Evolutionary conservation across 2,797 vertebrate genomes (phyloP).

Genomic region (Darevskia nairensis): DNA sequence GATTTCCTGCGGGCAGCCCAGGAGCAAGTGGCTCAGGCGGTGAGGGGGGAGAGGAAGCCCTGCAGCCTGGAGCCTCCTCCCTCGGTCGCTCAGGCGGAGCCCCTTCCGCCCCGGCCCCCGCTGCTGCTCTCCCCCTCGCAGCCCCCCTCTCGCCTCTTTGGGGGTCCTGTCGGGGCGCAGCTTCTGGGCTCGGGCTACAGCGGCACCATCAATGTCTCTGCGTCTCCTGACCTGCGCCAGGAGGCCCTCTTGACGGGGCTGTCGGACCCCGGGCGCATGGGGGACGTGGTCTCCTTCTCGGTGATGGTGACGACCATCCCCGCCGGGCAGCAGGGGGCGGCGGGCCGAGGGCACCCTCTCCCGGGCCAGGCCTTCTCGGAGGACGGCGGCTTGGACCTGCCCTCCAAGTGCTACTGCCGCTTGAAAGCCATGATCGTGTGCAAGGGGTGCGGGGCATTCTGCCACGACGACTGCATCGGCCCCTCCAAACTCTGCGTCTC

Average conservation of each 20-base stretch:
- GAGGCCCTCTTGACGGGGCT: conserved; percentile 68
- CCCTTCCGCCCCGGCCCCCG: conserved; percentile 76
- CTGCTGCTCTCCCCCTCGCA: conserved; percentile 67
- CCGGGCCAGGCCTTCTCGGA: conserved; percentile 88
- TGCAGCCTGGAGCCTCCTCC: conserved; percentile 78
- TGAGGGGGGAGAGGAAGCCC: conserved; percentile 74
- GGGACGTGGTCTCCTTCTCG: conserved; percentile 95
- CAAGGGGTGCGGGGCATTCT: conserved; percentile 97
- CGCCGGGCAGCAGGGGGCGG: conserved; percentile 79
- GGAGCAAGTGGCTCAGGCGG: conserved; percentile 79
- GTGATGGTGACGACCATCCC: conserved; percentile 98
- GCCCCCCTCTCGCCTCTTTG: conserved; percentile 77
- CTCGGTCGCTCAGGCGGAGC: conserved; percentile 64
- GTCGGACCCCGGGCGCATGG: conserved; percentile 78
- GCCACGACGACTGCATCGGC: conserved; percentile 97
- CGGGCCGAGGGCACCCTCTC: conserved; percentile 81
- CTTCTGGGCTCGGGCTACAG: conserved; percentile 84
- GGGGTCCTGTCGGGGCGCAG: conserved; percentile 70
- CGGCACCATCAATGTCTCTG: conserved; percentile 92
- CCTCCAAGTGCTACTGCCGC: conserved; percentile 96
- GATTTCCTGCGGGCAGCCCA: conserved; percentile 82
- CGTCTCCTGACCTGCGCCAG: conserved; percentile 83
- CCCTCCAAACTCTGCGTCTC: conserved; percentile 98
- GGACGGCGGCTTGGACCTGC: conserved; percentile 82
- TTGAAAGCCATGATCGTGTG: conserved; percentile 99